Evolutionary conservation across 2,888 invertebrate genomes (phyloP).

Genomic region (Lottia gigantea): DNA sequence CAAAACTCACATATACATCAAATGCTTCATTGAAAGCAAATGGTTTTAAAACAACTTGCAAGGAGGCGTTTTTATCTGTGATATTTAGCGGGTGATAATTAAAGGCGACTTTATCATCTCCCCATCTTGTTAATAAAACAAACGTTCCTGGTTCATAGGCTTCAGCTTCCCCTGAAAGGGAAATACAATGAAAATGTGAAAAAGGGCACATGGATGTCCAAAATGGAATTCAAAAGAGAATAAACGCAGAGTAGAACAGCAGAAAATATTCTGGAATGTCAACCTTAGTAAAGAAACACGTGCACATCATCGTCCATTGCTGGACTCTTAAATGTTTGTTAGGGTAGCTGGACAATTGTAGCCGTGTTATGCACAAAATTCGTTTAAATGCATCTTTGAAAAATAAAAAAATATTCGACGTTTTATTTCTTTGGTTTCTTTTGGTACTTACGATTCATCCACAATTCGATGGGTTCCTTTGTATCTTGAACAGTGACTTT

Average conservation of each 20-base stretch:
- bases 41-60: conserved; percentile 56
- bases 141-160: conserved; percentile 29
- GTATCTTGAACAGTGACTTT: conserved; percentile 26
- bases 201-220: no score
- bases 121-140: conserved; percentile 28
- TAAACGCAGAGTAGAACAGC: no score
- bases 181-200: background rate
- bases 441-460: conserved; percentile 38
- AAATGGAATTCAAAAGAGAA: no score
- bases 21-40: conserved; percentile 35
- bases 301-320: no score
- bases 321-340: no score
- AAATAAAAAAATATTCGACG: no score
- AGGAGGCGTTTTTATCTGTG: conserved; percentile 52
- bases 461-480: conserved; percentile 32
- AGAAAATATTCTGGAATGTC: no score
- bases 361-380: no score
- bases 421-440: no score
- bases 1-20: conserved; percentile 46
- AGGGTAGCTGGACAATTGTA: no score
- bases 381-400: no score
- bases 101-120: conserved; percentile 29
- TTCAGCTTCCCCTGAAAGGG: conserved; percentile 27
- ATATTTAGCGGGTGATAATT: conserved; percentile 56
- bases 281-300: no score